These are phyloP conservation scores for Pogonomyrmex barbatus DNA, from an alignment of 1,140 invertebrate genomes.

Conservation along the genomic window DNA sequence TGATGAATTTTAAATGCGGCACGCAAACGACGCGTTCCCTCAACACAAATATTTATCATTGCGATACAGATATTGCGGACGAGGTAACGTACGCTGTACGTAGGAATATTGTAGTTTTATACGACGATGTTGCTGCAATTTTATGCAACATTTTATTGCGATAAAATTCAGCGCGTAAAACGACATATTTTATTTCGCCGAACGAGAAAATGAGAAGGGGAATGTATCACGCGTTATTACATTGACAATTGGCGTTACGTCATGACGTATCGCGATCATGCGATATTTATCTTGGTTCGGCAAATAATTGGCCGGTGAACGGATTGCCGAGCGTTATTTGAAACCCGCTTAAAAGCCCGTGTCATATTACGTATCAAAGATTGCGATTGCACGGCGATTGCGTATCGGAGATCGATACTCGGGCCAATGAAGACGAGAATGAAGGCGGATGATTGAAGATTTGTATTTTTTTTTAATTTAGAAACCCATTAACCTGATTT, in stretches of 20 bases:
- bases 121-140: background rate
- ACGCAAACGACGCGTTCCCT: background rate
- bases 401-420: conserved; percentile 53
- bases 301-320: conserved; percentile 51
- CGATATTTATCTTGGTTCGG: conserved; percentile 55
- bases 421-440: conserved; percentile 36
- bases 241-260: conserved; percentile 46
- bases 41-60: conserved; percentile 24
- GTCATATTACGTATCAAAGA: conserved; percentile 56
- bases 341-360: conserved; percentile 53
- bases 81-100: background rate
- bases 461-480: conserved; percentile 17
- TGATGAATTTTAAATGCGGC: conserved; percentile 28
- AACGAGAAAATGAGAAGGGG: background rate
- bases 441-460: conserved; percentile 38
- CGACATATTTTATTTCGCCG: conserved; percentile 12
- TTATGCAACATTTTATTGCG: background rate
- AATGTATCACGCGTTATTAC: background rate
- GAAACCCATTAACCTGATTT: background rate
- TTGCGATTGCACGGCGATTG: conserved; percentile 48
- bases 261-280: conserved; percentile 28
- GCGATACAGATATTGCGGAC: conserved; percentile 31
- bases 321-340: conserved; percentile 30
- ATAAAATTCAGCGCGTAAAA: background rate
- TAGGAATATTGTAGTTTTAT: background rate